A percentile compares a stretch with the other conserved stretches of the same genome.
Conservation (phyloP, 2,888 invertebrate genomes). For the Orchesella flavescens region DNA sequence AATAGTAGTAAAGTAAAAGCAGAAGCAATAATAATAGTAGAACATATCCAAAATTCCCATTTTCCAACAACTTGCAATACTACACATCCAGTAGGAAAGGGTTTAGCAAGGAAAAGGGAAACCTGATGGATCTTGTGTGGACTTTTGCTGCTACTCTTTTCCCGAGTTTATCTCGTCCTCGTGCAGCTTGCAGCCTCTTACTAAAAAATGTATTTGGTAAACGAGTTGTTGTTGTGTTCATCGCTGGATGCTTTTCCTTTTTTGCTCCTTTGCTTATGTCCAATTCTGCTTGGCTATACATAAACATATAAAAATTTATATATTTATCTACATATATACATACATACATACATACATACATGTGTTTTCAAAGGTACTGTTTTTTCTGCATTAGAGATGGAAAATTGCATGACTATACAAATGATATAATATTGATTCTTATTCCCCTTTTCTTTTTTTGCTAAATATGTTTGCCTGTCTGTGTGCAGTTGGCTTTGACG, state of each 20-base stretch:
- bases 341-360: no score
- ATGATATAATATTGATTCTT: no score
- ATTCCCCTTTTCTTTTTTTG: no score
- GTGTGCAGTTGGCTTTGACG: no score
- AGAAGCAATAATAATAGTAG: constrained; percentile 48
- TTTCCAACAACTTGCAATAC: constrained; percentile 32
- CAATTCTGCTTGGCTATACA: no score
- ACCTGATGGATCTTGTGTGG: constrained; percentile 30
- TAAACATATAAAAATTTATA: no score
- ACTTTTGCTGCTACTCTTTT: not conserved
- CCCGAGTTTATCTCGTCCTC: not conserved
- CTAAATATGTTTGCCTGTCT: no score
- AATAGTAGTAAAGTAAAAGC: constrained; percentile 25
- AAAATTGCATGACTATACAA: no score
- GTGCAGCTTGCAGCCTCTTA: constrained; percentile 1
- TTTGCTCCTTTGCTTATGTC: no score
- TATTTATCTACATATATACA: no score
- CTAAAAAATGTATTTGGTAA: not conserved
- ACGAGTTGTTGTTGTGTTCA: constrained; percentile 6
- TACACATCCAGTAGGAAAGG: constrained; percentile 18
- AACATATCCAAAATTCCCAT: constrained; percentile 41
- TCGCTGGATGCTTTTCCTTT: not conserved
- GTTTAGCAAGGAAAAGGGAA: constrained; percentile 10
- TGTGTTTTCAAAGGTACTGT: no score
- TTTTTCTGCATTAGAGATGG: no score